Conservation (phyloP, 1,140 invertebrate genomes). For the Papilio polytes region DNA sequence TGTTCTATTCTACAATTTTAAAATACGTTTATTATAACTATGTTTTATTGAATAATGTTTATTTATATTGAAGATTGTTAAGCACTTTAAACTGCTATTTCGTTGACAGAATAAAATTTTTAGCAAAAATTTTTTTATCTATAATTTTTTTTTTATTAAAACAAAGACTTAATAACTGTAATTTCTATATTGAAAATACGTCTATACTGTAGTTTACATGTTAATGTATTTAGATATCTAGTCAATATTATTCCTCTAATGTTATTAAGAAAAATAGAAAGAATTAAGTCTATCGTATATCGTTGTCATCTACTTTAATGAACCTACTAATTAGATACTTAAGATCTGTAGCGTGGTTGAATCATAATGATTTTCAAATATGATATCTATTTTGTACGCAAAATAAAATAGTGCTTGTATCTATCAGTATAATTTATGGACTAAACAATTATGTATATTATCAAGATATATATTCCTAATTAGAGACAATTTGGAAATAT, state of each 20-base stretch:
- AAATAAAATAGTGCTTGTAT: neutral
- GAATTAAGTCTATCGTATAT: neutral
- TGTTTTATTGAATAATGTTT: neutral
- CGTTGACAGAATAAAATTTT: conserved; percentile 27
- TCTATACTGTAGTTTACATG: conserved; percentile 45
- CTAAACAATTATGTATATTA: neutral
- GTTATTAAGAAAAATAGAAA: conserved; percentile 14
- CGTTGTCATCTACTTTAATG: neutral
- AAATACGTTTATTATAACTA: conserved; percentile 12
- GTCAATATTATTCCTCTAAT: conserved; percentile 35
- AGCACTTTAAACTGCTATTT: conserved; percentile 35
- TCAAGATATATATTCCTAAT: neutral
- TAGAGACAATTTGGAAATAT: neutral
- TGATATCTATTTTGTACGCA: neutral
- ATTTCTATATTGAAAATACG: conserved; percentile 41
- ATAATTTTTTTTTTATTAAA: conserved; percentile 43
- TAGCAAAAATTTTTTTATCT: neutral
- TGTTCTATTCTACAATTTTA: conserved; percentile 27
- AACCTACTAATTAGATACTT: neutral
- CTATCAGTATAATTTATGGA: neutral
- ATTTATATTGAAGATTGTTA: conserved; percentile 4
- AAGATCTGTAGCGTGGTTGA: neutral
- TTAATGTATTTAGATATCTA: conserved; percentile 35
- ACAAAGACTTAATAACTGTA: conserved; percentile 45
- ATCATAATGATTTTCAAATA: neutral